Evolutionary conservation across 1,140 invertebrate genomes (phyloP), one percentile per base, ranked within the genome.

Genomic region (Diploscapter pachys): DNA sequence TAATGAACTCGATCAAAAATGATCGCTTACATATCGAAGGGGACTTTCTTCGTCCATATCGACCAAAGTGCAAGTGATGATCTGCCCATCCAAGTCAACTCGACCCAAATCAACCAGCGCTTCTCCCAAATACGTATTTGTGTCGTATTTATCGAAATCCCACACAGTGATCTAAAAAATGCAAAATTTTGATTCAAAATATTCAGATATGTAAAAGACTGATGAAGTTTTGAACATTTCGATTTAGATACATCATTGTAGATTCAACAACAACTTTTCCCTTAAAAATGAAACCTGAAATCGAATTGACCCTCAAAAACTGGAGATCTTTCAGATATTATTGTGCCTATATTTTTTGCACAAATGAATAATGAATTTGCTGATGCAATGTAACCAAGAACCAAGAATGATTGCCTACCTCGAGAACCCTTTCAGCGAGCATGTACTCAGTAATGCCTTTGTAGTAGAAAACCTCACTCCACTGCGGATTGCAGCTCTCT

Each of bases 391-490:
- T 31, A 31, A 31, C 31, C 31, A 59, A 59, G 31, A 31, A 59
- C 9, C 9, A 31, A 59, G n/a, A n/a, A 6, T 61, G 52, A 55
- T 4, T 13, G 52, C 64, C 4, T 49, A 76, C 74, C 89, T 98
- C 94, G 71, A 99, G 89, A 76, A 92, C 90, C 80, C 93, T 90
- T 79, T 92, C 90, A 79, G 91, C 91, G 66, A 99, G 89, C 82
- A 98, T 95, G 4, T 92, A 89, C 78, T 93, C 90, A 78, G 93
- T 90, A 75, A 96, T 89, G 61, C 92, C 91, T 73, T 92, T 91
- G 86, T 96, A 98, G 67, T 95, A 90, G 86, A 98, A 98, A 3
- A 91, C 93, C 88, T 98, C 93, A 86, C 96, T 94, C 96, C 96
- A 99, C 81, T 91, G 90, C 3, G 96, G 96, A 79, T 97, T 94